Conservation (phyloP, 2,888 invertebrate species). For the Drosophila austrosaltans region DNA sequence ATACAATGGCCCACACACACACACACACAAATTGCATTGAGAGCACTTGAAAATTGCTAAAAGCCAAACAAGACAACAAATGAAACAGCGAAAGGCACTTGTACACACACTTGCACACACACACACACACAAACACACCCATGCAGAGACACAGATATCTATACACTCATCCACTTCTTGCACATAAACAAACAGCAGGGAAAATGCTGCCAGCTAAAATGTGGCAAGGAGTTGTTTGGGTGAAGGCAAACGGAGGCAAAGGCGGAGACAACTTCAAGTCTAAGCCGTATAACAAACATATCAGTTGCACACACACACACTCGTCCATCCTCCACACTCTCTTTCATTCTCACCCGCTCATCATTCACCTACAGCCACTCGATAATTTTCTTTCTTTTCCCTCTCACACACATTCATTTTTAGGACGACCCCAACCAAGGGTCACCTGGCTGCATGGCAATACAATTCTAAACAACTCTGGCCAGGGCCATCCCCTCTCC, state of each 20-base stretch:
- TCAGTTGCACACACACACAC: constrained; percentile 68
- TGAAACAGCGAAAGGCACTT: constrained; percentile 80
- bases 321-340: constrained; percentile 11
- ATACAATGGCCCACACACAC: constrained; percentile 48
- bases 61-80: constrained; percentile 80
- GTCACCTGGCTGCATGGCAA: constrained; percentile 89
- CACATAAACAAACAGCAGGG: constrained; percentile 76
- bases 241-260: constrained; percentile 19
- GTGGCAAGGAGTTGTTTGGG: background rate
- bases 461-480: constrained; percentile 86
- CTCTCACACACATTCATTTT: constrained; percentile 18
- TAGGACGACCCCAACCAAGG: constrained; percentile 88
- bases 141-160: constrained; percentile 13
- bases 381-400: constrained; percentile 65
- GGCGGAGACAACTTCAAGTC: constrained; percentile 51
- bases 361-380: constrained; percentile 44
- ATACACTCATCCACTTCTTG: constrained; percentile 59
- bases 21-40: constrained; percentile 77
- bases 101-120: constrained; percentile 53
- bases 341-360: background rate
- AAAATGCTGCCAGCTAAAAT: constrained; percentile 59
- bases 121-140: constrained; percentile 16
- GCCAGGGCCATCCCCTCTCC: constrained; percentile 86
- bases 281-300: constrained; percentile 76
- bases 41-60: constrained; percentile 80